Evolutionary conservation across 2,888 invertebrate species (phyloP), one percentile per base, ranked within the genome.

Genomic region (Stenichneumon culpator): DNA sequence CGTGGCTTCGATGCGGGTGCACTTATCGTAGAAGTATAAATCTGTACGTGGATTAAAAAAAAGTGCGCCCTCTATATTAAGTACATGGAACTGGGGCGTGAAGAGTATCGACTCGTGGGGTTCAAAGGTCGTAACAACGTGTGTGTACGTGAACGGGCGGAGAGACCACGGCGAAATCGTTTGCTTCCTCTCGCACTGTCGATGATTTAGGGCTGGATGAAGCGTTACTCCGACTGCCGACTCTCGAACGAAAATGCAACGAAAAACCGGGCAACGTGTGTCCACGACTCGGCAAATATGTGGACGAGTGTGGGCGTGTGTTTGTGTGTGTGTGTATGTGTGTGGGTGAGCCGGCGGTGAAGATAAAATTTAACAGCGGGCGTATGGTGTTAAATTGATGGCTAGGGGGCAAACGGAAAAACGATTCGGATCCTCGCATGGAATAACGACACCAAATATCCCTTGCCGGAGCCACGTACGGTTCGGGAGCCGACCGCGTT

Each of bases 311-410:
- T 54, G 52, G 0, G 52, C 3, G 52, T 54, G 57, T 82, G n/a
- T 36, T 16, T 32, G 36, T 68, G 57, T 36, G 78, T 80, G 84
- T 70, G 69, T 52, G 57, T 73, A 28, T 54, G 44, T 25, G 67
- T 25, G 50, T 60, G 81, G 77, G 81, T 52, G 69, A 69, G 75
- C 72, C 79, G 83, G 78, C 69, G 85, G 84, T 79, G 85, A 82
- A 88, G 88, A 88, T 88, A 87, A 88, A 88, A 88, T 88, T 87
- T 88, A 88, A 88, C 88, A 83, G 88, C 86, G 70, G 82, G 83
- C 87, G 84, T 88, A 88, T 84, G 86, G 84, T 83, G 84, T 78
- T 86, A 81, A 87, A 88, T 87, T 88, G 85, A 88, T 88, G 88
- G 88, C 83, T 83, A 82, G 82, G 85, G 81, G 85, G 85, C 87